Conservation (phyloP, 2,888 invertebrate genomes). For the Spicauda simplicius region DNA sequence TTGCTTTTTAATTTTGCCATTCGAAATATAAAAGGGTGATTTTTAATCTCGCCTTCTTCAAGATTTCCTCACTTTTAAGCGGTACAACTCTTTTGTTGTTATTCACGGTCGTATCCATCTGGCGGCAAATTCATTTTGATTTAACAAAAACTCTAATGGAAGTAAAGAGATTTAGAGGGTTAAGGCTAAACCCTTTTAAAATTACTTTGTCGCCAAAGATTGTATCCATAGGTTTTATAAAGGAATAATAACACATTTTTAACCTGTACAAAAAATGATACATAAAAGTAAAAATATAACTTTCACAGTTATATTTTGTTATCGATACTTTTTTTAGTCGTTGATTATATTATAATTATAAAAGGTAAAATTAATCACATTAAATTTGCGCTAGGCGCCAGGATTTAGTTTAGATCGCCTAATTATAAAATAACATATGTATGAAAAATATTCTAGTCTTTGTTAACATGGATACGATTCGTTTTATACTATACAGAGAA, state of each 20-base stretch:
- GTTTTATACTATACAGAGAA: too few relatives aligned
- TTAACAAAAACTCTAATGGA: slow-evolving; percentile 50
- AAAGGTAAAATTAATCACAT: too few relatives aligned
- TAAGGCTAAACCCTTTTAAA: slow-evolving; percentile 40
- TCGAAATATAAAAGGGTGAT: slow-evolving; percentile 72
- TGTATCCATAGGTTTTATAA: slow-evolving; percentile 18
- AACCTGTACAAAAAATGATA: neutral
- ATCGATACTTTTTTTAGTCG: too few relatives aligned
- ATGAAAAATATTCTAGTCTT: too few relatives aligned
- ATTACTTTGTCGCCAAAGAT: slow-evolving; percentile 22
- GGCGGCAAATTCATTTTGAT: slow-evolving; percentile 63
- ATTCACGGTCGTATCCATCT: slow-evolving; percentile 60
- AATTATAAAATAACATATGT: too few relatives aligned
- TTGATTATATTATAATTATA: too few relatives aligned
- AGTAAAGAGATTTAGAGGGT: slow-evolving; percentile 42
- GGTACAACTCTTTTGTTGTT: slow-evolving; percentile 63
- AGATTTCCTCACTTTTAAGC: slow-evolving; percentile 53
- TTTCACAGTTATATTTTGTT: too few relatives aligned
- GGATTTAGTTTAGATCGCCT: too few relatives aligned
- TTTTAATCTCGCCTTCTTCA: slow-evolving; percentile 75
- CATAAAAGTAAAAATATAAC: too few relatives aligned
- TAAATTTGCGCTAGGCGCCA: too few relatives aligned
- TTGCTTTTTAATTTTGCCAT: slow-evolving; percentile 82
- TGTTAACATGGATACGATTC: too few relatives aligned
- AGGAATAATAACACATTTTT: slow-evolving; percentile 10